A percentile compares a stretch with the other conserved stretches of the same genome.
phyloP scores from a whole-genome alignment of 2,113 vertebrate species.

The Archilochus colubris region DNA sequence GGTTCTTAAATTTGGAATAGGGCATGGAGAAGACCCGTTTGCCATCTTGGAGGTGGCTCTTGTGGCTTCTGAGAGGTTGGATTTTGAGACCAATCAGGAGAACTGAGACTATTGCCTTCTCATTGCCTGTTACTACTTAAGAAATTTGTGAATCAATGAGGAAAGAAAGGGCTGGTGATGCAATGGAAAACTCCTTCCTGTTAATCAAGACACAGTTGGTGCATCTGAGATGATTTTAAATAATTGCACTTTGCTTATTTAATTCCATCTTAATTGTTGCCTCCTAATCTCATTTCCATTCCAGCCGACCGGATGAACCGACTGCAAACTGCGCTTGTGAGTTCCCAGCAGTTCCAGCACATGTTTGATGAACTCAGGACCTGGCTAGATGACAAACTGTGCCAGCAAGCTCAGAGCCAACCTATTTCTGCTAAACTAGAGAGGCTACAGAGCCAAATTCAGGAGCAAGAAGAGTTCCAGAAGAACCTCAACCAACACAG shows the following conservation, averaged over 20 bases:
- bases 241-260: slow-evolving; percentile 61
- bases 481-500: slow-evolving; percentile 90
- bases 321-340: slow-evolving; percentile 92
- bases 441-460: slow-evolving; percentile 83
- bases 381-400: slow-evolving; percentile 88
- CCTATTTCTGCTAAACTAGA: slow-evolving; percentile 88
- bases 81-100: neutral
- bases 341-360: slow-evolving; percentile 98
- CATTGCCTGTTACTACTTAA: neutral
- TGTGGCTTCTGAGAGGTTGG: neutral
- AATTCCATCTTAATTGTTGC: slow-evolving; percentile 59
- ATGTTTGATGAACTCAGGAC: slow-evolving; percentile 94
- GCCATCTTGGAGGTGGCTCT: neutral
- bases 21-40: neutral
- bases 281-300: slow-evolving; percentile 46
- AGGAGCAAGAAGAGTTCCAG: slow-evolving; percentile 90
- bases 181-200: slow-evolving; percentile 45
- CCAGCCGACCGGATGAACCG: slow-evolving; percentile 94
- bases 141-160: neutral
- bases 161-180: neutral
- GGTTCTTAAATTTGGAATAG: neutral
- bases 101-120: neutral
- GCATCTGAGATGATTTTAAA: slow-evolving; percentile 46
- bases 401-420: slow-evolving; percentile 73
- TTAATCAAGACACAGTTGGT: slow-evolving; percentile 50